Base-by-base conservation (phyloP, 2,113 vertebrate genomes). In the Pluvialis apricaria region DNA sequence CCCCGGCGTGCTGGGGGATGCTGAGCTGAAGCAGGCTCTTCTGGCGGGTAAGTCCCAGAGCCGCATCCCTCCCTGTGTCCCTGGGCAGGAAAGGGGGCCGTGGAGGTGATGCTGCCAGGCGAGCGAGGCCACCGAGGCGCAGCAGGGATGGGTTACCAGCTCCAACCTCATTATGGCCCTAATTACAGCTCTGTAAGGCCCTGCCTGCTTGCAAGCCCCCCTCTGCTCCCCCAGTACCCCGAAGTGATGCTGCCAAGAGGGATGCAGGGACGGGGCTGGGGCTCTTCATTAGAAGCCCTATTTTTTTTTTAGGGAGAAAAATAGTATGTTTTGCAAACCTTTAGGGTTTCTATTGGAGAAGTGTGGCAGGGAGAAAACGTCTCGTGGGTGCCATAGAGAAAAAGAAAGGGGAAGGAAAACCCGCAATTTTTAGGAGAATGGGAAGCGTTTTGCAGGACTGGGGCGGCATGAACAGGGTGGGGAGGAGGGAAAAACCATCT, bases 11-110 rank as follows among this genome's bases (percentile, higher is more conserved):
- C 71, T 88, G 45, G 96, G 92, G 25, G 96, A 97, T 34, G 64
- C 95, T 51, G 97, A 98, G 83, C 94, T 98, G 69, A 96, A 97
- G 8, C 97, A 98, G 93, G 96, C 96, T 19, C 97, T 98, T 21
- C 97, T 98, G 57, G n/a, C 94, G 3, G 98, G 98, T 98, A 84
- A 97, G 97, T 84, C 55, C 79, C 57, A 5, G 15, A 36, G 58
- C 18, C 1, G 0, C 2, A 1, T 52, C 52, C 20, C 17, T 21
- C 5, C 28, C n/a, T 1, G 1, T 2, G 2, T 7, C 11, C 68
- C 81, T 10, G 0, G 44, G 11, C 8, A 24, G 42, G 52, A n/a
- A n/a, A 49, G 13, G 32, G 47, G 52, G 29, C 44, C 4, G 2
- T 15, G 62, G 29, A 5, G 49, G 32, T 4, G 62, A 32, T 22